Evolutionary conservation across 1,140 invertebrate genomes (phyloP).

Genomic region (Eupristina koningsbergeri): DNA sequence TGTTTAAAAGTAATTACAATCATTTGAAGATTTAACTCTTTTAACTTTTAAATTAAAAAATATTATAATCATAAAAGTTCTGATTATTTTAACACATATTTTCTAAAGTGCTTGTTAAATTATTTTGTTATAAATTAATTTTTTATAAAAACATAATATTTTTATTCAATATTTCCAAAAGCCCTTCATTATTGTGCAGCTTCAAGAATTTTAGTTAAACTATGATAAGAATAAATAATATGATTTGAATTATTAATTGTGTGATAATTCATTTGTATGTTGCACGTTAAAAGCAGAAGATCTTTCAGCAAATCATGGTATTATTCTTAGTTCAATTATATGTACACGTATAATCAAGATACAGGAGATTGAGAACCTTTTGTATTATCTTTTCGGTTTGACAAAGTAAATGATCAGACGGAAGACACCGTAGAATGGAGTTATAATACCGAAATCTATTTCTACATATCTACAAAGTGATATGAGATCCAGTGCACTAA

Average conservation of each 20-base stretch:
- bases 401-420: neutral
- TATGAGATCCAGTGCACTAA: neutral
- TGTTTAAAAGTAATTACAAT: too few species aligned
- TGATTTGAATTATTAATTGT: neutral
- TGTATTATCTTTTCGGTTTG: neutral
- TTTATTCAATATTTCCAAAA: neutral
- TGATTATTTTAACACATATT: too few species aligned
- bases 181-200: neutral
- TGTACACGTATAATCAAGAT: neutral
- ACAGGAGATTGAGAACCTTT: neutral
- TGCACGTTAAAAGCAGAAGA: neutral
- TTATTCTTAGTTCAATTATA: constrained; percentile 28
- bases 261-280: neutral
- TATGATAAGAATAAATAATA: neutral
- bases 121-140: too few species aligned
- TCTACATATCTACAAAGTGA: neutral
- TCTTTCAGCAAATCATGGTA: neutral
- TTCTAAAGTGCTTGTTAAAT: too few species aligned
- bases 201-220: neutral
- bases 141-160: too few species aligned
- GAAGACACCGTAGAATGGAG: neutral
- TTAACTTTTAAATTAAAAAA: too few species aligned
- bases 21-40: too few species aligned
- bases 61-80: too few species aligned
- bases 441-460: neutral